These are phyloP conservation scores for Lycocerus yunnanus DNA, from an alignment of 2,888 invertebrate species.

Conservation along the genomic window DNA sequence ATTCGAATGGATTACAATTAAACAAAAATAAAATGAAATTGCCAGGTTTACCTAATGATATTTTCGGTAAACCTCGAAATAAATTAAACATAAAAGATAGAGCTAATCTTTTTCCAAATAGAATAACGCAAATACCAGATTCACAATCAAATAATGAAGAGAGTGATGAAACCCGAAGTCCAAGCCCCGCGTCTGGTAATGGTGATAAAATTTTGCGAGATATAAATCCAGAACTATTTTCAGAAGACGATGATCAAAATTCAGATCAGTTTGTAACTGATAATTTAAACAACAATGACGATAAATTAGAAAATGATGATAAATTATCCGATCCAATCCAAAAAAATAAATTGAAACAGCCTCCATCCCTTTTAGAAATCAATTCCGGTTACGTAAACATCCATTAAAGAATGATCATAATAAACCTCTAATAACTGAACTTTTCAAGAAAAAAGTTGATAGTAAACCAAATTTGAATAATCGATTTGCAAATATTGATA, in stretches of 20 bases:
- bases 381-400: not conserved
- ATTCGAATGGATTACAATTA: not conserved
- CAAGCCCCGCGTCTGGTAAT: not conserved
- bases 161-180: not conserved
- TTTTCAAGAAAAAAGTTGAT: not conserved
- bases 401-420: not conserved
- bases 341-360: not conserved
- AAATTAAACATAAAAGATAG: not conserved
- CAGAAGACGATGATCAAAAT: not conserved
- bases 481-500: not conserved
- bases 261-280: not conserved
- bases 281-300: not conserved
- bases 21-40: not conserved
- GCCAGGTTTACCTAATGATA: not conserved
- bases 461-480: not conserved
- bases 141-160: not conserved
- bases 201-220: not conserved
- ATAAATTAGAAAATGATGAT: not conserved
- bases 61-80: not conserved
- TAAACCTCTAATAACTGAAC: not conserved
- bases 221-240: not conserved
- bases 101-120: not conserved
- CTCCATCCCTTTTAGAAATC: not conserved
- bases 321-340: not conserved
- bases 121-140: not conserved